These are phyloP conservation scores for Bucco capensis DNA, from an alignment of 2,113 vertebrate genomes.

Conservation along the genomic window DNA sequence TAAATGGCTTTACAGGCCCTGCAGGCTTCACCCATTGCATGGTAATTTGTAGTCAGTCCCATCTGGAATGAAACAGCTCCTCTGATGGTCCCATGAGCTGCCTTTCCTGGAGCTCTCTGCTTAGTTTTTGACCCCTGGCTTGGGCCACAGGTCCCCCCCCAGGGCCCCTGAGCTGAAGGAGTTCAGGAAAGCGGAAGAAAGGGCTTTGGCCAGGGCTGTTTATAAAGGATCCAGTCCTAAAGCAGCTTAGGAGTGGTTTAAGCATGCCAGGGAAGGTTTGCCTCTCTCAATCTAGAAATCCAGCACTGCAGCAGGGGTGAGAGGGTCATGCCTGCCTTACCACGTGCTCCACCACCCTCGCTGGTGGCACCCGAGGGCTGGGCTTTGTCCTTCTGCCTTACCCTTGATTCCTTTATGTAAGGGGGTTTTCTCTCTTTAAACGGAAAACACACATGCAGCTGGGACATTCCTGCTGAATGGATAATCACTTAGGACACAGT, in stretches of 20 bases:
- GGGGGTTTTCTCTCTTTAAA: background rate
- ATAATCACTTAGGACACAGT: background rate
- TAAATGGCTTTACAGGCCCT: background rate
- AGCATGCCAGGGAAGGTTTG: slow-evolving; percentile 54
- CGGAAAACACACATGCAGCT: background rate
- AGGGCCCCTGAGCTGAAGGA: slow-evolving; percentile 56
- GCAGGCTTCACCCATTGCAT: background rate
- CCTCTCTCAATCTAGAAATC: slow-evolving; percentile 53
- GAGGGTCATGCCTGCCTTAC: slow-evolving; percentile 28
- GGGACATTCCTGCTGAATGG: background rate
- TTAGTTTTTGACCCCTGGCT: background rate
- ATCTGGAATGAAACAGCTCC: background rate
- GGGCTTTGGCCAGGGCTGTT: slow-evolving; percentile 51
- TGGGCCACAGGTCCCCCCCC: background rate
- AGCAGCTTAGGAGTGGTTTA: slow-evolving; percentile 64
- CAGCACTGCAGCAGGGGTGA: background rate
- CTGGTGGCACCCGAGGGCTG: background rate
- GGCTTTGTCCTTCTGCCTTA: slow-evolving; percentile 12
- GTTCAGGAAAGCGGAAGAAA: slow-evolving; percentile 56
- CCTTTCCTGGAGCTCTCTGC: background rate
- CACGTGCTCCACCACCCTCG: background rate
- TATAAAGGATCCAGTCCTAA: slow-evolving; percentile 49
- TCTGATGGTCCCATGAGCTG: background rate
- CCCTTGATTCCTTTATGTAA: slow-evolving; percentile 56
- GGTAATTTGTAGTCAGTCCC: background rate